These are phyloP conservation scores for Papilio xuthus DNA, from an alignment of 1,140 invertebrate genomes.

Conservation along the genomic window DNA sequence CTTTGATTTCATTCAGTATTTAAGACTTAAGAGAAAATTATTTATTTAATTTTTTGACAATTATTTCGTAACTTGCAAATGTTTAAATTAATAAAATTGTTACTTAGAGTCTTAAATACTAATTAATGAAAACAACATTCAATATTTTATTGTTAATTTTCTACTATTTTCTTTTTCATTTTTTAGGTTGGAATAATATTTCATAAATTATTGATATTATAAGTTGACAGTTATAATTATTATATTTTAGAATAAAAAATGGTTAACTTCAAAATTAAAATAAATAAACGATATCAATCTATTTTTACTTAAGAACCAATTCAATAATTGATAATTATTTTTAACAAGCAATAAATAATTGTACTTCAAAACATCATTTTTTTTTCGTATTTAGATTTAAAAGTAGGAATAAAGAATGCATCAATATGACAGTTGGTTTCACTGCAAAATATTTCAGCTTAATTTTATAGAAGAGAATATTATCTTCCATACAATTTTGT, in stretches of 20 bases:
- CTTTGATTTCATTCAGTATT: constrained; percentile 13
- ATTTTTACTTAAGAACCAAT: neutral
- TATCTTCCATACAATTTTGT: too few relatives aligned
- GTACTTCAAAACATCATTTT: neutral
- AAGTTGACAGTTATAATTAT: too few relatives aligned
- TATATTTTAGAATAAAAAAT: neutral
- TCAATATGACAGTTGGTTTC: neutral
- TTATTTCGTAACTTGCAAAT: too few relatives aligned
- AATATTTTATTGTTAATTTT: too few relatives aligned
- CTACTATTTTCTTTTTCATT: too few relatives aligned
- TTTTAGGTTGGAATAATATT: too few relatives aligned
- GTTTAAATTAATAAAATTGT: too few relatives aligned
- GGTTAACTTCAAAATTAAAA: neutral
- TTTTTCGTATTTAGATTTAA: neutral
- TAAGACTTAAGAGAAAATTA: neutral
- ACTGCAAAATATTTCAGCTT: too few relatives aligned
- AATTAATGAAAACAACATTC: too few relatives aligned
- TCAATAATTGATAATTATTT: neutral
- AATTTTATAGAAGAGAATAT: too few relatives aligned
- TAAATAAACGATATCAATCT: neutral
- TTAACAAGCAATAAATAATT: constrained; percentile 12
- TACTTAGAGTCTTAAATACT: too few relatives aligned
- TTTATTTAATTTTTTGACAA: too few relatives aligned
- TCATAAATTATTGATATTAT: neutral
- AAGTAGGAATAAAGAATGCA: neutral